Conservation (phyloP, 30 jellyfish, hydroid and myxozoan genomes). For the Chrysaora quinquecirrha region DNA sequence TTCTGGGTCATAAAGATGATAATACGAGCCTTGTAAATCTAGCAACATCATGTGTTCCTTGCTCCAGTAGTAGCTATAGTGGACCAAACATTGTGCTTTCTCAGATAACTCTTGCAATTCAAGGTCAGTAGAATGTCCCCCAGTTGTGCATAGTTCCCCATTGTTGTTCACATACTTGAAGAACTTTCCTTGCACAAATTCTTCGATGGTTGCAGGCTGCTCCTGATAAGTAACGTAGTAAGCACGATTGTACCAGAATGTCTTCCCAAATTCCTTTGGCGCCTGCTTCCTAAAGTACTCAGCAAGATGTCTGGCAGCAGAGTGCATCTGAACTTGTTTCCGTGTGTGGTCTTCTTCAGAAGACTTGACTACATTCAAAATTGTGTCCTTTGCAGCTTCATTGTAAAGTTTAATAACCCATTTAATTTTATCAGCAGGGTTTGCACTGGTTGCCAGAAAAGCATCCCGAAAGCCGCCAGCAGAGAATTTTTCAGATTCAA, state of each 20-base stretch:
- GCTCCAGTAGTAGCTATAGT: background rate
- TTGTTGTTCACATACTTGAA: conserved; percentile 24
- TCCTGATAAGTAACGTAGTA: background rate
- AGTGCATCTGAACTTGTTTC: conserved; percentile 57
- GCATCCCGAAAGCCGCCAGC: background rate
- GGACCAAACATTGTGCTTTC: background rate
- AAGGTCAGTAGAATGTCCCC: background rate
- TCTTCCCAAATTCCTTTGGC: conserved; percentile 1
- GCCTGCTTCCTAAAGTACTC: background rate
- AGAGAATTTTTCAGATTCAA: background rate
- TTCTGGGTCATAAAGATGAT: background rate
- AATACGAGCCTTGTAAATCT: background rate
- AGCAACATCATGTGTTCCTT: background rate
- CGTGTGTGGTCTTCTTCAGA: conserved; percentile 28
- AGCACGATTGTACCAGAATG: conserved; percentile 13
- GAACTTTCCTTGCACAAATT: conserved; percentile 21
- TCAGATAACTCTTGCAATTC: background rate
- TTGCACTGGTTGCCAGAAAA: background rate
- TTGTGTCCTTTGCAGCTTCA: background rate
- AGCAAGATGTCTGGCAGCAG: conserved; percentile 45
- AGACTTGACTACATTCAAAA: background rate
- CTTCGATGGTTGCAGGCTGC: conserved; percentile 41
- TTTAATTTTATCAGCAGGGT: too few relatives aligned
- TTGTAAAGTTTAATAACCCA: conserved; percentile 5
- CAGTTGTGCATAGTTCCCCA: background rate